These are phyloP conservation scores for Timandra comae DNA, from an alignment of 2,888 invertebrate genomes.

Conservation along the genomic window DNA sequence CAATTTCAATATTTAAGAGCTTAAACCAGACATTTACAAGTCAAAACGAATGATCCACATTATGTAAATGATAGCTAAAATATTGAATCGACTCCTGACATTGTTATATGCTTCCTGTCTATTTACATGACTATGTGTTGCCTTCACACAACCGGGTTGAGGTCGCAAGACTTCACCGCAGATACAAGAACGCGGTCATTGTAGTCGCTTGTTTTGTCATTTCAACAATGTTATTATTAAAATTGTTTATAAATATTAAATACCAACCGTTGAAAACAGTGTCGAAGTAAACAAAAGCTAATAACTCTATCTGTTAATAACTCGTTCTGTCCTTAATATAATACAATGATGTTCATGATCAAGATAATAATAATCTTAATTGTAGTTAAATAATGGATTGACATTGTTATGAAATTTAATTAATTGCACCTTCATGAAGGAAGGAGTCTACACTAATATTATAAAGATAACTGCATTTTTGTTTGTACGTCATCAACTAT, in stretches of 20 bases:
- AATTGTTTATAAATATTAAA: conserved; percentile 3
- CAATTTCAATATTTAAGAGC: no score
- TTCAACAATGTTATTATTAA: conserved; percentile 9
- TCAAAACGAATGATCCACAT: conserved; percentile 12
- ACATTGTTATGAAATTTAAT: no score
- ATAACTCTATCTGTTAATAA: conserved; percentile 1
- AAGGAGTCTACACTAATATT: no score
- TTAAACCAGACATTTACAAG: no score
- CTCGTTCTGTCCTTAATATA: no score
- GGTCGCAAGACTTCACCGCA: conserved; percentile 47
- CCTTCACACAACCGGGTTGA: conserved; percentile 70
- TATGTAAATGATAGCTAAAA: conserved; percentile 17
- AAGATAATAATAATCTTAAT: no score
- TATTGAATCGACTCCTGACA: conserved; percentile 48
- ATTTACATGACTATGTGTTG: conserved; percentile 64
- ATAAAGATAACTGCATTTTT: no score
- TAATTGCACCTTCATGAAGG: no score
- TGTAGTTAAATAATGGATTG: no score
- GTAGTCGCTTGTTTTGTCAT: conserved; percentile 5
- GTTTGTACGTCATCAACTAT: no score
- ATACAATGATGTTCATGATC: no score
- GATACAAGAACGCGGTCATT: conserved; percentile 20
- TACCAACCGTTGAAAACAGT: no score
- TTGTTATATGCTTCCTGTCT: conserved; percentile 65
- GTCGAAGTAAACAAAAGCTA: not conserved